A percentile compares a stretch with the other conserved stretches of the same genome.
Conservation (phyloP, 2,888 invertebrate genomes). For the Periphyllus acericola region DNA sequence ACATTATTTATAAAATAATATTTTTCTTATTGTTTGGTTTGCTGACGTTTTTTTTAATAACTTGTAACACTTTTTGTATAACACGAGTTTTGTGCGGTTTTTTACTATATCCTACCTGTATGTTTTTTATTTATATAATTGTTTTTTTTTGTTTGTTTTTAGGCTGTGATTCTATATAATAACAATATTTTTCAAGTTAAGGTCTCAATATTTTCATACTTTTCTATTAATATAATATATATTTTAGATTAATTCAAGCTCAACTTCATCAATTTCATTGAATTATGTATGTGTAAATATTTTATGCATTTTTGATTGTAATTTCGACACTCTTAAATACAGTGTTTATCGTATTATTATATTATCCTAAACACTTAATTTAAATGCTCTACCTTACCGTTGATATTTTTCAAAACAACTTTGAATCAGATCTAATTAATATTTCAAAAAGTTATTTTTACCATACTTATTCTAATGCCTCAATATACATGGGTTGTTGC, state of each 20-base stretch:
- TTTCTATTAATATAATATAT: slow-evolving; percentile 30
- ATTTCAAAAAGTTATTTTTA: not conserved
- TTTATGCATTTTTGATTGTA: not conserved
- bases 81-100: slow-evolving; percentile 44
- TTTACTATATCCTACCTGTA: slow-evolving; percentile 37
- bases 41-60: slow-evolving; percentile 48
- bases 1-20: slow-evolving; percentile 39
- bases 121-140: slow-evolving; percentile 47
- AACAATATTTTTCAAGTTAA: slow-evolving; percentile 55
- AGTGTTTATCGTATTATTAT: slow-evolving; percentile 1
- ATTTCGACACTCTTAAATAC: not conserved
- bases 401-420: not conserved
- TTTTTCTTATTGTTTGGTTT: slow-evolving; percentile 36
- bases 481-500: not conserved
- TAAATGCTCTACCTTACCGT: not conserved
- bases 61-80: slow-evolving; percentile 58
- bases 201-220: slow-evolving; percentile 47
- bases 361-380: not conserved
- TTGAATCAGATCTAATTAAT: not conserved
- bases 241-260: slow-evolving; percentile 20
- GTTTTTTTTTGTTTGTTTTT: slow-evolving; percentile 51
- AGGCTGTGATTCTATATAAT: slow-evolving; percentile 62
- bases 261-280: slow-evolving; percentile 3
- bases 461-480: not conserved
- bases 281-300: not conserved